Evolutionary conservation across 2,113 vertebrate genomes (phyloP), one percentile per base, ranked within the genome.

Genomic region (Xiphias gladius): DNA sequence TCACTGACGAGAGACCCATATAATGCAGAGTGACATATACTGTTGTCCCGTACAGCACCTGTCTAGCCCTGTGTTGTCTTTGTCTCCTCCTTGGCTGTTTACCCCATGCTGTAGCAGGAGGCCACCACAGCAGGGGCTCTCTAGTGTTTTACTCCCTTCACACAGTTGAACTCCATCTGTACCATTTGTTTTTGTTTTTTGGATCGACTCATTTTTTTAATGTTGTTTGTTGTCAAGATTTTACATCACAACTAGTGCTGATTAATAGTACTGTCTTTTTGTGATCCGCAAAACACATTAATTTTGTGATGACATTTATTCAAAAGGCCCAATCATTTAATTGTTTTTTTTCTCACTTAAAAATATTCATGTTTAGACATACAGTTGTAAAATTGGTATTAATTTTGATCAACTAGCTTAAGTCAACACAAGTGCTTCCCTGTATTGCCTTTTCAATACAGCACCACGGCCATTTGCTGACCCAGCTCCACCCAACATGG

Each of bases 1-100:
- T 89, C 88, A 71, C 84, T 86, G 83, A 88, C 28, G 35, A 76
- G 75, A 87, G 77, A 28, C 35, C 54, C 76, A 79, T 81, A 90
- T 84, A 89, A 89, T 22, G 1, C 74, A 48, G 37, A 82, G 76
- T 5, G 65, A 86, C 86, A 61, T 30, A 67, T 59, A 52, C 79
- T 52, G 43, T 72, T 68, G 78, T 82, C 71, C 83, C 9, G 22
- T n/a, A 57, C 52, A 78, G 46, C 91, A 89, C 88, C 88, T 91
- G 88, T 88, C 76, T 61, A 22, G 19, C 68, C 74, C 64, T 39
- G 24, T 84, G 79, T 80, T 88, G 75, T 88, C 54, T 87, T 77
- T 77, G 63, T 65, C 62, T 61, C 48, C 66, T 83, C 39, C 72
- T 73, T 43, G 5, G 55, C 74, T 81, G 79, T 89, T 89, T 67